Conservation (phyloP, 2,113 vertebrate species). For the Anoura caudifer region DNA sequence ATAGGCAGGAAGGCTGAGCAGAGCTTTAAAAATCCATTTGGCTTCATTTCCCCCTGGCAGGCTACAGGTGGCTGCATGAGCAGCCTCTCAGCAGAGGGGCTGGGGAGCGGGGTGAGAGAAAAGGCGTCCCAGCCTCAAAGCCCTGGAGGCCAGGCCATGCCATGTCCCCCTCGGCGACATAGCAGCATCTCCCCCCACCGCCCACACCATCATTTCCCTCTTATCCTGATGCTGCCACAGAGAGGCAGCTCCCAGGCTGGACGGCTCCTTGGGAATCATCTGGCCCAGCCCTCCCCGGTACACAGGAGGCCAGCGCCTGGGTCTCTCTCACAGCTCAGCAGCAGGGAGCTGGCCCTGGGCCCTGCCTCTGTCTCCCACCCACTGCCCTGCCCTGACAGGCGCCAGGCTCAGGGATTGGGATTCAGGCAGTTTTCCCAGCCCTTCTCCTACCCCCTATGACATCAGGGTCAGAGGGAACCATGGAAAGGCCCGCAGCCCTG, state of each 20-base stretch:
- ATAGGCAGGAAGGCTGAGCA: not conserved
- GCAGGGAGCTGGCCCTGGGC: not conserved
- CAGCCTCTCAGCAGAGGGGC: not conserved
- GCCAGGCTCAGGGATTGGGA: not conserved
- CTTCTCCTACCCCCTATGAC: not conserved
- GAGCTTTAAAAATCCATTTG: conserved; percentile 6
- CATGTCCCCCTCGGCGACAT: not conserved
- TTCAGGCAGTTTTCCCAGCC: not conserved
- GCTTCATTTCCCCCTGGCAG: not conserved
- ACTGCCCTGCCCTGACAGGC: not conserved
- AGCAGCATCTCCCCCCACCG: not conserved
- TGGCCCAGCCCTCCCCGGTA: not conserved
- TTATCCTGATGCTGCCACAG: not conserved
- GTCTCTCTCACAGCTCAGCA: not conserved
- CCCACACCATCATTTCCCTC: not conserved
- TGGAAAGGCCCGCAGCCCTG: not conserved
- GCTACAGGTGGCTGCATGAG: not conserved
- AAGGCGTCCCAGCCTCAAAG: not conserved
- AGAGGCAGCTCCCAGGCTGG: not conserved
- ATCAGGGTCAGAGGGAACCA: not conserved
- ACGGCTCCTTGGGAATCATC: not conserved
- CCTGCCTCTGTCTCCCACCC: not conserved
- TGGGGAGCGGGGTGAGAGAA: accelerated
- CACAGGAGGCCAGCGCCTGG: not conserved
- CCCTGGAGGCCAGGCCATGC: not conserved